Percentiles rank a stretch among this genome's conserved stretches.
Evolutionary conservation across 2,797 vertebrate species (phyloP).

Genomic region (Danio jaintianensis): DNA sequence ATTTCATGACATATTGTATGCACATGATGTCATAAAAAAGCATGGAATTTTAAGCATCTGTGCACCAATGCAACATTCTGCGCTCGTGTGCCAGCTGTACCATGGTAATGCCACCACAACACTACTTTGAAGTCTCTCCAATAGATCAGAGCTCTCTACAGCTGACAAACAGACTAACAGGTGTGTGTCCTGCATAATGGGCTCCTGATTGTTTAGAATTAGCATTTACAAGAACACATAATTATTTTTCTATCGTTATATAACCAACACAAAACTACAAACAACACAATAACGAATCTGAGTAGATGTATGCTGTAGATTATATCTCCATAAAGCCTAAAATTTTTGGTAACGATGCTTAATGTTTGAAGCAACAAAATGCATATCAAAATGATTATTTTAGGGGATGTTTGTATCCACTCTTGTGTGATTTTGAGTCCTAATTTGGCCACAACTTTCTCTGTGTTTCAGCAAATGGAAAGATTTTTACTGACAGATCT

Average conservation of each 20-base stretch:
- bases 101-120: neutral
- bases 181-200: slow-evolving; percentile 19
- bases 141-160: slow-evolving; percentile 4
- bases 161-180: slow-evolving; percentile 17
- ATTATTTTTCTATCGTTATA: neutral
- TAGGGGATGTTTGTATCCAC: too few relatives aligned
- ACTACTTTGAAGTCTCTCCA: slow-evolving; percentile 26
- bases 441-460: too few relatives aligned
- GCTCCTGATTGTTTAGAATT: slow-evolving; percentile 3
- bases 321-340: too few relatives aligned
- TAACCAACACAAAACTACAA: neutral
- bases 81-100: neutral
- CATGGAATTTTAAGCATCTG: neutral
- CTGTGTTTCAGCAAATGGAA: too few relatives aligned
- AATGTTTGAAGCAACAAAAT: too few relatives aligned
- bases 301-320: neutral
- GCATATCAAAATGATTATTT: too few relatives aligned
- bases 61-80: neutral
- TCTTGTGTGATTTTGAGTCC: too few relatives aligned
- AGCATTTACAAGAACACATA: slow-evolving; percentile 12
- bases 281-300: neutral
- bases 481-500: too few relatives aligned
- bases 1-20: neutral
- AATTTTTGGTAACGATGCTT: too few relatives aligned
- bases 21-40: neutral